These are phyloP conservation scores for Empidonax alnorum DNA, from an alignment of 2,113 vertebrate genomes.

Conservation along the genomic window DNA sequence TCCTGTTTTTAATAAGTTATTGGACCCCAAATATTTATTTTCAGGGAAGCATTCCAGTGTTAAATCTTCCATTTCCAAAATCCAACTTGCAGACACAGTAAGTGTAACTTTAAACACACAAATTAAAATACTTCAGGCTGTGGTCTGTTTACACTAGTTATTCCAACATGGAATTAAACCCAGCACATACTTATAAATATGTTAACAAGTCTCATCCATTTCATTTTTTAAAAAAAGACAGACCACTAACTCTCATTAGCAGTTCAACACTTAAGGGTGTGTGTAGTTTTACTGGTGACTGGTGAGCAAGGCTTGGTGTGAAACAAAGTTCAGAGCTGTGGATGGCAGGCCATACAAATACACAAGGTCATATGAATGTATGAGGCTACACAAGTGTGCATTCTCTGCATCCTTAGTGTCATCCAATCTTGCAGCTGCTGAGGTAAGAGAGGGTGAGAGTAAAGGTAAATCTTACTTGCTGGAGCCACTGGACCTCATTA, in stretches of 20 bases:
- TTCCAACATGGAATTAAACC: slow-evolving; percentile 59
- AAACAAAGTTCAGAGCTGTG: slow-evolving; percentile 28
- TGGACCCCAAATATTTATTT: slow-evolving; percentile 55
- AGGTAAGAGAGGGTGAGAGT: neutral
- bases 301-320: slow-evolving; percentile 25
- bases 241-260: slow-evolving; percentile 49
- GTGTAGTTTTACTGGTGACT: slow-evolving; percentile 28
- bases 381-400: neutral
- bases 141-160: slow-evolving; percentile 59
- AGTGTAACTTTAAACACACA: slow-evolving; percentile 62
- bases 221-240: neutral
- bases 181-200: slow-evolving; percentile 49
- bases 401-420: neutral
- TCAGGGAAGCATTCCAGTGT: slow-evolving; percentile 53
- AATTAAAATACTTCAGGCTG: slow-evolving; percentile 62
- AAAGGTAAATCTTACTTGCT: neutral
- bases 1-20: slow-evolving; percentile 56
- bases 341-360: slow-evolving; percentile 18
- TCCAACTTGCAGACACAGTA: slow-evolving; percentile 34
- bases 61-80: slow-evolving; percentile 51
- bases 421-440: neutral
- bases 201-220: slow-evolving; percentile 62
- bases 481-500: neutral
- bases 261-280: slow-evolving; percentile 14
- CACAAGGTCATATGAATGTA: neutral